Evolutionary conservation across 1,140 invertebrate genomes (phyloP).

Genomic region (Zaprionus camerounensis): DNA sequence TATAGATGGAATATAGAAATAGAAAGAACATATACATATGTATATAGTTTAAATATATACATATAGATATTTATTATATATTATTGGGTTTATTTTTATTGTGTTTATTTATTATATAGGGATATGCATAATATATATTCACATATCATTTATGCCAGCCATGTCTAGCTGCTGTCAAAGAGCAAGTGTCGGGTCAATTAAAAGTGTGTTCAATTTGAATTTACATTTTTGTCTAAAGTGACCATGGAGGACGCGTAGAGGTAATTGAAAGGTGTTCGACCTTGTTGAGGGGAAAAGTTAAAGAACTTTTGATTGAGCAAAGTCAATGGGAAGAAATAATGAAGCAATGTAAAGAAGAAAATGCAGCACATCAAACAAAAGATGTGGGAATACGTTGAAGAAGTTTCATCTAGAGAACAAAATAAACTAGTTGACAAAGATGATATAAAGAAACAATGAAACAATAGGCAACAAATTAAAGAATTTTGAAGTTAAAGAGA

Average conservation of each 20-base stretch:
- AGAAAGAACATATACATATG: neutral
- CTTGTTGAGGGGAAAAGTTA: neutral
- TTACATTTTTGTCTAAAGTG: neutral
- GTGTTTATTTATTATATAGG: neutral
- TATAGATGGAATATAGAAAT: neutral
- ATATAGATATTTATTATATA: neutral
- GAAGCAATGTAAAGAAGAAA: neutral
- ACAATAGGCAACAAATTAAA: no score
- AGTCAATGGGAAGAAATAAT: neutral
- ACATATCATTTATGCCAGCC: neutral
- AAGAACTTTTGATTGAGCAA: neutral
- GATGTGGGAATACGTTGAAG: neutral
- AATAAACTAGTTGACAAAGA: no score
- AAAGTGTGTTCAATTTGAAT: neutral
- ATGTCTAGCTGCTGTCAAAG: neutral
- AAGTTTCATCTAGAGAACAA: no score
- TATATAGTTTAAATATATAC: neutral
- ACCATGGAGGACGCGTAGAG: neutral
- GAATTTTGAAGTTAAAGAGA: no score
- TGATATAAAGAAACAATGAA: no score
- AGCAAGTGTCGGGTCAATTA: neutral
- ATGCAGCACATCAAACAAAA: neutral
- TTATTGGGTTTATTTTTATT: no score
- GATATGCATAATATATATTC: neutral
- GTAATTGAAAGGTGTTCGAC: constrained; percentile 6